Conservation (phyloP, 1,140 invertebrate genomes). For the Pomacea maculata region DNA sequence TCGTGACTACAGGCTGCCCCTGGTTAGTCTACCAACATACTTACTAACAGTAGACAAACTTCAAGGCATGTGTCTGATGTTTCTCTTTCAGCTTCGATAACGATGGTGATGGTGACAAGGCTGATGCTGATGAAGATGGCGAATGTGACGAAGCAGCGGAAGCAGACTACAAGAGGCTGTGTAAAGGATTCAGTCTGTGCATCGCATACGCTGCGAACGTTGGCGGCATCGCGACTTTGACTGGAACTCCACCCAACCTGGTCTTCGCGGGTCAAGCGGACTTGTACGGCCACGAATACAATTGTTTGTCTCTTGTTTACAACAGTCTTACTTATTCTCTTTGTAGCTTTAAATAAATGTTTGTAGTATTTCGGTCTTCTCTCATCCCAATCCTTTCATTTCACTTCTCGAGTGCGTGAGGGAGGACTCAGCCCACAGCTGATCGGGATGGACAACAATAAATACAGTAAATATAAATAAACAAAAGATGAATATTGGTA, state of each 20-base stretch:
- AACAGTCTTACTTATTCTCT: no score
- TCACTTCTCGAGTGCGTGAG: no score
- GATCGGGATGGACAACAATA: no score
- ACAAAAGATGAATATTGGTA: no score
- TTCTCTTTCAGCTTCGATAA: neutral
- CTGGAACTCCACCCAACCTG: slow-evolving; percentile 88
- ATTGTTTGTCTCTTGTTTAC: no score
- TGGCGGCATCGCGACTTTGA: slow-evolving; percentile 86
- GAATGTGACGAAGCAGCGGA: neutral
- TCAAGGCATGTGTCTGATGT: neutral
- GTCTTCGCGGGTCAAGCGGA: slow-evolving; percentile 70
- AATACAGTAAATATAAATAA: no score
- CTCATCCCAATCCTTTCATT: no score
- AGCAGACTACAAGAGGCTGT: slow-evolving; percentile 32
- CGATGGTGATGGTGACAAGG: neutral
- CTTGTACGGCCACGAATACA: slow-evolving; percentile 29
- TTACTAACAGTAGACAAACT: neutral
- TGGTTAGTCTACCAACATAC: neutral
- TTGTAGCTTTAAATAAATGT: no score
- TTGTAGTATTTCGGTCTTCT: no score
- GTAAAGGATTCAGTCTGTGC: slow-evolving; percentile 66
- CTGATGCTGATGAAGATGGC: neutral
- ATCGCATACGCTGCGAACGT: slow-evolving; percentile 83
- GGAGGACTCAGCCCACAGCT: no score
- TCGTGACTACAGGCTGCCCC: neutral